Evolutionary conservation across 2,113 vertebrate genomes (phyloP).

Genomic region (Gadus macrocephalus): DNA sequence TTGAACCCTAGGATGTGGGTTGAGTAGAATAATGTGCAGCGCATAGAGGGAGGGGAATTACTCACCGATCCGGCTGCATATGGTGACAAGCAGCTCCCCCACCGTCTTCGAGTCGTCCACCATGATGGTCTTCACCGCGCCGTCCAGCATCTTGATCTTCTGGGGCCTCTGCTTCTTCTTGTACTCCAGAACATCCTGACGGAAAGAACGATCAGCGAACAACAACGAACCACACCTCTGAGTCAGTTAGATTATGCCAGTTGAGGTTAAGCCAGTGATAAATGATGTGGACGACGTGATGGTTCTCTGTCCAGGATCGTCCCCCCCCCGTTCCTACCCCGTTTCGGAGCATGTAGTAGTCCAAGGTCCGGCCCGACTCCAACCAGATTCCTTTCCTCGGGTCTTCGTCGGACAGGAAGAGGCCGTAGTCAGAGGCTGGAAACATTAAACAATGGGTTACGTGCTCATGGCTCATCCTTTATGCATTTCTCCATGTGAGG

Average conservation of each 20-base stretch:
- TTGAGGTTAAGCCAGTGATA: no score
- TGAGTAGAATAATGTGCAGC: no score
- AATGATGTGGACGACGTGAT: no score
- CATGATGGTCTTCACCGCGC: constrained; percentile 96
- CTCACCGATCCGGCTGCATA: constrained; percentile 95
- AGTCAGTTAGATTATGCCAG: neutral
- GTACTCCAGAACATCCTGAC: constrained; percentile 93
- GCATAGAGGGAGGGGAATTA: neutral
- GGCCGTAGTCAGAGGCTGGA: constrained; percentile 94
- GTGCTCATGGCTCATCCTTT: neutral
- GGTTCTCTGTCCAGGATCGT: no score
- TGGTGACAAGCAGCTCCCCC: constrained; percentile 94
- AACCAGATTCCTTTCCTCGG: constrained; percentile 98
- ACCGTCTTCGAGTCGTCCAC: constrained; percentile 98
- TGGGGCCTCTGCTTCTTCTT: constrained; percentile 98
- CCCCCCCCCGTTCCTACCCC: constrained; percentile 76
- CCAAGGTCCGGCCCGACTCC: constrained; percentile 93
- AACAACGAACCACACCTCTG: neutral
- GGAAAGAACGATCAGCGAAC: constrained; percentile 7
- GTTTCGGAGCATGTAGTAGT: constrained; percentile 98
- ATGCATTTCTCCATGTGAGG: neutral
- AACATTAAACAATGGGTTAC: constrained; percentile 30
- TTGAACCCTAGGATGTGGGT: constrained; percentile 5
- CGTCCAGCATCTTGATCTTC: constrained; percentile 98
- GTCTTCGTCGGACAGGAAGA: constrained; percentile 96